These are phyloP conservation scores for Apis dorsata DNA, from an alignment of 1,140 invertebrate genomes.

Conservation along the genomic window DNA sequence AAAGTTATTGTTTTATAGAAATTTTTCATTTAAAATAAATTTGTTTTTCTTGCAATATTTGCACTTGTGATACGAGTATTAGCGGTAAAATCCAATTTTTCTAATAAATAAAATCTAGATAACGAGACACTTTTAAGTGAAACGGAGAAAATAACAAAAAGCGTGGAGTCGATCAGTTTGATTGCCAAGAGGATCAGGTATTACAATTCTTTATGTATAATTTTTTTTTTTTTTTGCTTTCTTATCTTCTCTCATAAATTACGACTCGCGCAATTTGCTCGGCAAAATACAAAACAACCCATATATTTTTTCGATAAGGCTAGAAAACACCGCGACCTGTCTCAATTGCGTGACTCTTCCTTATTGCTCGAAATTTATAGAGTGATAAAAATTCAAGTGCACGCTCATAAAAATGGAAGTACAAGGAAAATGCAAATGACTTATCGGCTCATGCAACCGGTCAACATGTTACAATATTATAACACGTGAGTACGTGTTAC, in stretches of 20 bases:
- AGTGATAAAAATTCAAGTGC: conserved; percentile 10
- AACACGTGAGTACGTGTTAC: conserved; percentile 5
- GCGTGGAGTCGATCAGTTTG: too few species aligned
- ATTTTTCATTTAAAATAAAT: too few species aligned
- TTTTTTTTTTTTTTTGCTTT: too few species aligned
- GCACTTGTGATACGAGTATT: too few species aligned
- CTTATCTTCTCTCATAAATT: neutral
- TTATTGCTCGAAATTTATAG: neutral
- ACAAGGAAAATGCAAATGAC: conserved; percentile 23
- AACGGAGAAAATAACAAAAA: too few species aligned
- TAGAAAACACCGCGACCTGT: neutral
- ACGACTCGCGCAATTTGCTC: neutral
- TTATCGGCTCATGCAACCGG: neutral
- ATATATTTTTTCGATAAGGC: neutral
- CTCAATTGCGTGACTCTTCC: conserved; percentile 7
- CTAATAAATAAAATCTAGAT: too few species aligned
- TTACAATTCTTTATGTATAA: too few species aligned
- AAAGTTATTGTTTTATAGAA: too few species aligned
- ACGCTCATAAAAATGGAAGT: neutral
- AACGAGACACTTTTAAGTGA: too few species aligned
- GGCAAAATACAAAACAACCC: neutral
- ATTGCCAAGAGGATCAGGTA: too few species aligned
- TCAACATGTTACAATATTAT: neutral
- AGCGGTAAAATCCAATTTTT: too few species aligned
- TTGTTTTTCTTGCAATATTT: too few species aligned